These are phyloP conservation scores for Neostethus bicornis DNA, from an alignment of 2,797 vertebrate genomes.

Conservation along the genomic window DNA sequence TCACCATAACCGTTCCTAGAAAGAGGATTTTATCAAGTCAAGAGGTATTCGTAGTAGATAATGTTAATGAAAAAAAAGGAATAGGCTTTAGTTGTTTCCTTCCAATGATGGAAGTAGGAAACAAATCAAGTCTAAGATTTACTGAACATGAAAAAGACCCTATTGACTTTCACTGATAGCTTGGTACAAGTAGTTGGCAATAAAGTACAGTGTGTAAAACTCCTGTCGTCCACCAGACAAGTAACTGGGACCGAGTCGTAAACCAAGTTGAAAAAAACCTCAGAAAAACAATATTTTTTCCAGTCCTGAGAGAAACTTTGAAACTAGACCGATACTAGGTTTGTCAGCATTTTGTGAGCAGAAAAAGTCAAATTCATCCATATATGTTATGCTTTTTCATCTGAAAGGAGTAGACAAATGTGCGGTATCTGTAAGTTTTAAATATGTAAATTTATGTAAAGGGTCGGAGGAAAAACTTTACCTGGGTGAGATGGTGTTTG, in stretches of 20 bases:
- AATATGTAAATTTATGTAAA: too few species aligned
- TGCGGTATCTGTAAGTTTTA: too few species aligned
- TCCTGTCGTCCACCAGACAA: slow-evolving; percentile 24
- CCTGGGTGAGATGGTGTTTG: too few species aligned
- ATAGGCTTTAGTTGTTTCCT: background rate
- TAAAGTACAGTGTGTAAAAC: slow-evolving; percentile 48
- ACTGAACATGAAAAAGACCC: slow-evolving; percentile 31
- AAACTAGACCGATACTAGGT: slow-evolving; percentile 3
- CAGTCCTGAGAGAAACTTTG: slow-evolving; percentile 4
- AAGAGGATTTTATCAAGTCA: background rate
- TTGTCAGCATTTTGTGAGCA: too few species aligned
- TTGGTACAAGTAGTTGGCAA: slow-evolving; percentile 29
- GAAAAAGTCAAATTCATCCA: too few species aligned
- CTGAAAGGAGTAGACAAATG: too few species aligned
- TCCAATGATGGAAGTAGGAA: background rate
- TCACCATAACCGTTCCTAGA: slow-evolving; percentile 4
- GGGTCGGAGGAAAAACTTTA: too few species aligned
- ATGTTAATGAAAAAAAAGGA: slow-evolving; percentile 2
- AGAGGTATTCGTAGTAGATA: background rate
- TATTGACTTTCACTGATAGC: slow-evolving; percentile 33
- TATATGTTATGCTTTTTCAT: too few species aligned
- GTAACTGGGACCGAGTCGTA: slow-evolving; percentile 12
- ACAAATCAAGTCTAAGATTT: slow-evolving; percentile 34
- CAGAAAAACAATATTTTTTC: slow-evolving; percentile 12
- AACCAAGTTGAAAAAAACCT: background rate